Conservation (phyloP, 2,797 vertebrate species). For the Paramormyrops hopkinsi region DNA sequence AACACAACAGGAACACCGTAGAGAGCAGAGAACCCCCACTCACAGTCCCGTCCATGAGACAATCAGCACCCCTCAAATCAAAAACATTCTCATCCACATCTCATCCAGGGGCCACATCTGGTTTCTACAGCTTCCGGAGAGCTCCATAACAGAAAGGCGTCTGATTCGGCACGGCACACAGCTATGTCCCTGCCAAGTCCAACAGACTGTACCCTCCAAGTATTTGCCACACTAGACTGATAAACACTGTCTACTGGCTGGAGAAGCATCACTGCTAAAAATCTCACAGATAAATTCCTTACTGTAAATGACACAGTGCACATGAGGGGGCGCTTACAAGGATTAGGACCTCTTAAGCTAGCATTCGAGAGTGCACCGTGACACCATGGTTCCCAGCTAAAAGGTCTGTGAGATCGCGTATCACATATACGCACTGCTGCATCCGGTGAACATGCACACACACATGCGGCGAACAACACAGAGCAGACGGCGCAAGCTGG, state of each 20-base stretch:
- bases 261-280: neutral
- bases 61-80: neutral
- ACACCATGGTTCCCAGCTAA: neutral
- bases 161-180: neutral
- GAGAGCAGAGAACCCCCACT: neutral
- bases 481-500: neutral
- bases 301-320: neutral
- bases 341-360: neutral
- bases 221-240: neutral
- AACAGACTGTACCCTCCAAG: neutral
- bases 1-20: neutral
- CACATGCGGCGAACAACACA: neutral
- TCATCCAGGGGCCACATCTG: neutral
- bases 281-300: neutral
- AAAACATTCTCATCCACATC: neutral
- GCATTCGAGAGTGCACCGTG: neutral
- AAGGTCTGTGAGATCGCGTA: neutral
- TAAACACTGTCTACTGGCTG: neutral
- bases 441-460: neutral
- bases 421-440: neutral
- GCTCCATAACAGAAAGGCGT: neutral
- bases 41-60: neutral
- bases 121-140: neutral
- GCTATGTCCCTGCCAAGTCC: neutral
- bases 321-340: neutral